Base-by-base conservation (phyloP, 2,888 invertebrate genomes). In the Carcina quercana region DNA sequence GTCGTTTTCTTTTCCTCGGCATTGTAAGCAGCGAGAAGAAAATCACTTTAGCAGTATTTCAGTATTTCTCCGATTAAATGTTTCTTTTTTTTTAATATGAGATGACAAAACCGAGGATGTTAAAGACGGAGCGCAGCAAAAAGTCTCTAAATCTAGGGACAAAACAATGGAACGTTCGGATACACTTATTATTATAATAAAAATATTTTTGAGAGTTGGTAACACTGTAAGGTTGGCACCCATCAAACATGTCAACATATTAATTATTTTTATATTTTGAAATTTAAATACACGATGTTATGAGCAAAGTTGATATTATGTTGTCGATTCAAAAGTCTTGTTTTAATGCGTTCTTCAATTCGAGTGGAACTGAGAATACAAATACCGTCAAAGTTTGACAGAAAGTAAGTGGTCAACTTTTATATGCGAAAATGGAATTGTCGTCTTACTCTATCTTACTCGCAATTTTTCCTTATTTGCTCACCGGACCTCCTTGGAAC, bases 1-100 rank as follows among this genome's bases (percentile, higher is more conserved):
- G 39, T 50, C 43, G 42, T 49, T 17, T 17, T 17, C 32, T 48
- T 50, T 37, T 47, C 42, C 45, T 49, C 39, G 50, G 47, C 45
- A 48, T 53, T 27, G 40, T 38, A 35, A 35, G 10, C n/a, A n/a
- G n/a, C n/a, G n/a, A n/a, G n/a, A n/a, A n/a, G n/a, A 28, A 28
- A 28, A 15, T 15, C 13, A 14, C 15, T 26, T 28, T 28, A 28
- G 28, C 28, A 19, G 28, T 28, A 28, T 28, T 28, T 19, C 28
- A 28, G 28, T 28, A 28, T 28, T 28, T 28, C 28, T 28, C 28
- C 28, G 7, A 28, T 19, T 30, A 22, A 30, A 30, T 22, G 21
- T 21, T 30, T 30, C 22, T 22, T 30, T 30, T 30, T 30, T 30
- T 30, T 30, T 17, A 30, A 30, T 22, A 30, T 30, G 30, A 30